Percentiles rank a stretch among this genome's conserved stretches.
Evolutionary conservation across 2,113 vertebrate species (phyloP).

Genomic region (Hydrolagus affinis): DNA sequence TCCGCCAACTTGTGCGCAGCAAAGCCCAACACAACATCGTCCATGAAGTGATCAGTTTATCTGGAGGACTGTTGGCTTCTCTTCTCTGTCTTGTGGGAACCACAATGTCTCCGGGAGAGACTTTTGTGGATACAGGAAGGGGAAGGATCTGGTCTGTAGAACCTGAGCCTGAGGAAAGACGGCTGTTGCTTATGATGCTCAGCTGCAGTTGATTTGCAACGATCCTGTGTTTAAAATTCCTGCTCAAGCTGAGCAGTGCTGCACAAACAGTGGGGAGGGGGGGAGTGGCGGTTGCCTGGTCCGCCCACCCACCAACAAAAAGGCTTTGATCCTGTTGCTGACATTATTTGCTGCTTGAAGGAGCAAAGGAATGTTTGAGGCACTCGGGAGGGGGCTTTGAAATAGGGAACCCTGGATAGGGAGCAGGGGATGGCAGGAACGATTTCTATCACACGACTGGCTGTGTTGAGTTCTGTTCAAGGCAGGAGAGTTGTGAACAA

Average conservation of each 20-base stretch:
- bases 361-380: conserved; percentile 22
- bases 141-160: neutral
- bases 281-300: too few relatives aligned
- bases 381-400: neutral
- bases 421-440: neutral
- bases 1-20: too few relatives aligned
- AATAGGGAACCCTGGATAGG: neutral
- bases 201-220: neutral
- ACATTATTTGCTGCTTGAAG: conserved; percentile 18
- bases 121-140: too few relatives aligned
- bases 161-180: neutral
- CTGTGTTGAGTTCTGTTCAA: neutral
- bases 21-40: too few relatives aligned
- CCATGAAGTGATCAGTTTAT: too few relatives aligned
- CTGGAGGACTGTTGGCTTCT: too few relatives aligned
- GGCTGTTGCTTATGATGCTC: neutral
- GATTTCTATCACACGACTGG: too few relatives aligned
- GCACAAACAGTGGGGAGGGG: neutral
- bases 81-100: too few relatives aligned
- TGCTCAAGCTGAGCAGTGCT: neutral
- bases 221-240: neutral
- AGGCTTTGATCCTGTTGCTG: conserved; percentile 19
- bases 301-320: neutral
- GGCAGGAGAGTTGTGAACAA: neutral
- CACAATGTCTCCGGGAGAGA: too few relatives aligned